A percentile compares a stretch with the other conserved stretches of the same genome.
Conservation (phyloP, 1,140 invertebrate species). For the Varroa destructor region DNA sequence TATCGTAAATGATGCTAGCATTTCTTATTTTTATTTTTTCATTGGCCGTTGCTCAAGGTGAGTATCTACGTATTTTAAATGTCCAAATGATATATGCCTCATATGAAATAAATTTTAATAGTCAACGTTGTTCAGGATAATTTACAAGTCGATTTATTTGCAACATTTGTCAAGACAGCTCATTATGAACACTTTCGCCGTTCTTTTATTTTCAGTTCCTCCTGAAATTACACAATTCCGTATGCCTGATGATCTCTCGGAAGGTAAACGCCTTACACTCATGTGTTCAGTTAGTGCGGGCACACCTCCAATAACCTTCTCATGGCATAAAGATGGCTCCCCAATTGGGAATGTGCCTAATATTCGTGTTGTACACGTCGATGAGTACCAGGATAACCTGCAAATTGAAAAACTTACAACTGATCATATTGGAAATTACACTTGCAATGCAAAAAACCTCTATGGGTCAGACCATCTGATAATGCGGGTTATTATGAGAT, state of each 20-base stretch:
- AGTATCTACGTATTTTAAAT: too few relatives aligned
- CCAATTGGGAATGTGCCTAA: slow-evolving; percentile 10
- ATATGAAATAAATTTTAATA: too few relatives aligned
- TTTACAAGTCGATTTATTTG: too few relatives aligned
- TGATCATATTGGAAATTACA: slow-evolving; percentile 28
- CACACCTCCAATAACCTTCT: slow-evolving; percentile 7
- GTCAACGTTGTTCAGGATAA: too few relatives aligned
- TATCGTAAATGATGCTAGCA: too few relatives aligned
- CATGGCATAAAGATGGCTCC: slow-evolving; percentile 23
- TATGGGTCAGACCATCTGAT: slow-evolving; percentile 39
- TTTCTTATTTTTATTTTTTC: too few relatives aligned
- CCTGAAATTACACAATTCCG: slow-evolving; percentile 19
- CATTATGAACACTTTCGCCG: background rate
- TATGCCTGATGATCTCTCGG: background rate
- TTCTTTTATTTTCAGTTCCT: slow-evolving; percentile 9
- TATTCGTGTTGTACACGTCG: background rate
- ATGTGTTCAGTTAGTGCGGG: slow-evolving; percentile 1
- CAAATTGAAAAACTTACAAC: slow-evolving; percentile 6
- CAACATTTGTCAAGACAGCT: too few relatives aligned
- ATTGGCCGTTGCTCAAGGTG: too few relatives aligned
- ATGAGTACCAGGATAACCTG: slow-evolving; percentile 24
- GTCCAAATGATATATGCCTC: too few relatives aligned
- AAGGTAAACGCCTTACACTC: slow-evolving; percentile 14
- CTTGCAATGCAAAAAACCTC: slow-evolving; percentile 42
- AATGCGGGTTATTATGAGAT: background rate